Percentiles rank a stretch among this genome's conserved stretches.
These are phyloP conservation scores for Vultur gryphus DNA, from an alignment of 2,797 vertebrate genomes.

Conservation along the genomic window DNA sequence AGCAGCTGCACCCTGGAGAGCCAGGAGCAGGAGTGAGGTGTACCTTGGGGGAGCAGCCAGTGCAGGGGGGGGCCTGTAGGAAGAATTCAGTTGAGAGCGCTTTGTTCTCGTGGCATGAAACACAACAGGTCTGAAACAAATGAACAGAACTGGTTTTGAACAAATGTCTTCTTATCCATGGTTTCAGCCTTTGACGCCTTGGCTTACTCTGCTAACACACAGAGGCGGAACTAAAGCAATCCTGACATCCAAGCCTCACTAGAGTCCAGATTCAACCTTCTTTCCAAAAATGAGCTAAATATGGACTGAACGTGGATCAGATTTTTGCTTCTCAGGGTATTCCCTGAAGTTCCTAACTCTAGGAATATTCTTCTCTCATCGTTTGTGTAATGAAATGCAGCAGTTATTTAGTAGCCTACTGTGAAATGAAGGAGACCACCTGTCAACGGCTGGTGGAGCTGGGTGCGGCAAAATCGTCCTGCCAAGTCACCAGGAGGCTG, in stretches of 20 bases:
- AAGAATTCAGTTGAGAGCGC: neutral
- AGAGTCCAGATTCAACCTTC: neutral
- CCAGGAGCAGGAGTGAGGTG: neutral
- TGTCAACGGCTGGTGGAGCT: neutral
- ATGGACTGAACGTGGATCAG: accelerated
- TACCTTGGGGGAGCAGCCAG: neutral
- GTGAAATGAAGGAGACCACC: neutral
- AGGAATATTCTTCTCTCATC: neutral
- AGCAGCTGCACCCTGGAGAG: neutral
- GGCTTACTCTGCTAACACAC: neutral
- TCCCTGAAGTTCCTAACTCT: neutral
- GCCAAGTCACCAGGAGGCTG: neutral
- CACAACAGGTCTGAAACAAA: neutral
- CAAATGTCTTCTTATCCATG: neutral
- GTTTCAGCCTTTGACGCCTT: neutral
- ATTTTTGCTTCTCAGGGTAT: neutral
- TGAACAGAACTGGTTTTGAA: neutral
- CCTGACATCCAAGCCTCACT: neutral
- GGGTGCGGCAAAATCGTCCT: neutral
- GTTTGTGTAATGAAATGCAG: neutral
- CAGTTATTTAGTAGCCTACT: neutral
- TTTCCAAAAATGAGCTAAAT: neutral
- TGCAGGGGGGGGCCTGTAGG: neutral
- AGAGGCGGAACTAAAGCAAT: neutral
- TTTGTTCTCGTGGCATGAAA: neutral